Evolutionary conservation across 2,888 invertebrate species (phyloP).

Genomic region (Homarus gammarus): DNA sequence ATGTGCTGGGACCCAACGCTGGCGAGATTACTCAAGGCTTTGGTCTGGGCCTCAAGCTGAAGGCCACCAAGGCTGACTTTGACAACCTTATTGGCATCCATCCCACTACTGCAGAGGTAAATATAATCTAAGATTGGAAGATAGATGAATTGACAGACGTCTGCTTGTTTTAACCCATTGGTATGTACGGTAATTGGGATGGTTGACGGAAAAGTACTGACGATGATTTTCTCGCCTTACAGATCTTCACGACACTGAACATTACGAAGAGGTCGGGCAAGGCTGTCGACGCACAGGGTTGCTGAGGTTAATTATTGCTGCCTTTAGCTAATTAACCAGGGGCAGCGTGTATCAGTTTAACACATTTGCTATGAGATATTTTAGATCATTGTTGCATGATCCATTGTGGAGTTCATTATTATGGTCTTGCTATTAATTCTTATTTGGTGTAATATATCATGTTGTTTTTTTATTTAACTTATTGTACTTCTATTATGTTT

Average conservation of each 20-base stretch:
- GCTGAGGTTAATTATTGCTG: slow-evolving; percentile 89
- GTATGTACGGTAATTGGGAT: too few species aligned
- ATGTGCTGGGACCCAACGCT: slow-evolving; percentile 83
- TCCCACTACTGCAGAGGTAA: slow-evolving; percentile 83
- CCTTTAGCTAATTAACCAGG: slow-evolving; percentile 13
- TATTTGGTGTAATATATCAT: too few species aligned
- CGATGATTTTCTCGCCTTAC: slow-evolving; percentile 76
- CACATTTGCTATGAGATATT: too few species aligned
- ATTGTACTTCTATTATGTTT: too few species aligned
- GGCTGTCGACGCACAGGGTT: slow-evolving; percentile 93
- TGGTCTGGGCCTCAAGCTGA: slow-evolving; percentile 82
- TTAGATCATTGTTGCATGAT: too few species aligned
- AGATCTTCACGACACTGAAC: slow-evolving; percentile 90
- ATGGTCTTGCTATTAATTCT: too few species aligned
- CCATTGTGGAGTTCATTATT: background rate
- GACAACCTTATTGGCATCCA: slow-evolving; percentile 83
- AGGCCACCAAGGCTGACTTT: slow-evolving; percentile 82
- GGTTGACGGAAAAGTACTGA: too few species aligned
- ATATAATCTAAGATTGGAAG: background rate
- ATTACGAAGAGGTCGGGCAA: slow-evolving; percentile 94
- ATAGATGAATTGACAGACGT: too few species aligned
- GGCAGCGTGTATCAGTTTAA: too few species aligned
- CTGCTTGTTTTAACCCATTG: too few species aligned
- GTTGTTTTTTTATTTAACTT: too few species aligned
- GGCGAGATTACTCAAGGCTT: slow-evolving; percentile 84